Conservation (phyloP, 2,797 vertebrate species). For the Pelobates cultripes region DNA sequence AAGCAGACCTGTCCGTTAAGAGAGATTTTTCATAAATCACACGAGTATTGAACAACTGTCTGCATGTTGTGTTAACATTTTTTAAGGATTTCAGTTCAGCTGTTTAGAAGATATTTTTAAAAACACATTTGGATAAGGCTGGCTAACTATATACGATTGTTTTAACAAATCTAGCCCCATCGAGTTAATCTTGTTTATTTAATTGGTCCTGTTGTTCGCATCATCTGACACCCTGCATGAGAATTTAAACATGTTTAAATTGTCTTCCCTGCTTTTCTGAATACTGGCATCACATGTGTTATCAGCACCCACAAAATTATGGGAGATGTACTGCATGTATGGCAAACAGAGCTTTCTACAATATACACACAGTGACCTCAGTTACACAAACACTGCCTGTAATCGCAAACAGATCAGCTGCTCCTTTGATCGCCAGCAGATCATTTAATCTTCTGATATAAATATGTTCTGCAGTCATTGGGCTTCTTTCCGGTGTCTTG, state of each 20-base stretch:
- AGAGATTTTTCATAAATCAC: too few species aligned
- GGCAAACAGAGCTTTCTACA: slow-evolving; percentile 55
- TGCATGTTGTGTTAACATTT: too few species aligned
- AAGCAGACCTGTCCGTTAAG: too few species aligned
- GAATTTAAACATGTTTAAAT: neutral
- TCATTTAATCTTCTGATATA: slow-evolving; percentile 67
- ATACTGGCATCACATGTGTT: too few species aligned
- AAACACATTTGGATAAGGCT: too few species aligned
- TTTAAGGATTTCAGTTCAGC: too few species aligned
- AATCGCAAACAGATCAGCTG: slow-evolving; percentile 68
- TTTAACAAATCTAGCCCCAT: too few species aligned
- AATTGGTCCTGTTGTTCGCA: neutral
- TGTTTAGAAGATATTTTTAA: too few species aligned
- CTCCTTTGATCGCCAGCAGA: slow-evolving; percentile 69
- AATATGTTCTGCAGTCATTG: slow-evolving; percentile 67
- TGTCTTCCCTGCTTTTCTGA: neutral
- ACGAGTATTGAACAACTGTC: too few species aligned
- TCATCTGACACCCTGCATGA: neutral
- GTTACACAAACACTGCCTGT: slow-evolving; percentile 63
- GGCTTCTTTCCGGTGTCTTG: slow-evolving; percentile 62
- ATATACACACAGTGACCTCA: slow-evolving; percentile 60
- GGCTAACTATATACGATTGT: too few species aligned
- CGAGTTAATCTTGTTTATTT: too few species aligned
- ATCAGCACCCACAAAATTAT: slow-evolving; percentile 16
- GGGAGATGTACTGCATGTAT: slow-evolving; percentile 26